Evolutionary conservation across 2,888 invertebrate species (phyloP).

Genomic region (Macropis europaea): DNA sequence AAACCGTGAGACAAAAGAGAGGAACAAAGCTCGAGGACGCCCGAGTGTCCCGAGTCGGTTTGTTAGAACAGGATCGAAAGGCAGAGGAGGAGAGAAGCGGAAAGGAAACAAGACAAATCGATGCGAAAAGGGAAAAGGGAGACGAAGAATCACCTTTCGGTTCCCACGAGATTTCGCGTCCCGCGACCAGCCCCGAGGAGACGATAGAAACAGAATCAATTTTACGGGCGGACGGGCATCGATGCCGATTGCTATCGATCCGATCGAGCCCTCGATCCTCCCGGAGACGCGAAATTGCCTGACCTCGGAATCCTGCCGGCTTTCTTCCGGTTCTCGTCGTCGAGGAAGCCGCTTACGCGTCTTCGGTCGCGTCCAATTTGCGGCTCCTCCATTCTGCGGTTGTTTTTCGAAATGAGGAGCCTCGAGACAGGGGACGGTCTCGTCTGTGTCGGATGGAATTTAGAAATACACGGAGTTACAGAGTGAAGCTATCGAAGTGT

Average conservation of each 20-base stretch:
- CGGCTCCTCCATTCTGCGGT: slow-evolving; percentile 20
- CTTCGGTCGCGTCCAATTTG: slow-evolving; percentile 56
- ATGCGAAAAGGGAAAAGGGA: neutral
- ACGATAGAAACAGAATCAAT: slow-evolving; percentile 69
- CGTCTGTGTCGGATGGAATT: too few species aligned
- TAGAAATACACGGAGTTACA: too few species aligned
- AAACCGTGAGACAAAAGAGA: slow-evolving; percentile 2
- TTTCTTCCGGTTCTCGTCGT: slow-evolving; percentile 36
- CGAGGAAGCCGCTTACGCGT: slow-evolving; percentile 54
- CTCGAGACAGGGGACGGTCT: neutral
- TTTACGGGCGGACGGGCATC: slow-evolving; percentile 71
- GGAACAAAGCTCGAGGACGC: slow-evolving; percentile 18
- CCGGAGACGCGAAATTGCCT: slow-evolving; percentile 46
- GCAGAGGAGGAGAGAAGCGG: neutral
- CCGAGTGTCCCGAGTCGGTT: slow-evolving; percentile 16
- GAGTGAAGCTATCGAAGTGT: too few species aligned
- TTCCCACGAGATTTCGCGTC: slow-evolving; percentile 73
- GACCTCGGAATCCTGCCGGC: slow-evolving; percentile 35
- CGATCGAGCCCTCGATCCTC: slow-evolving; percentile 36
- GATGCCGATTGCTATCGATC: slow-evolving; percentile 65
- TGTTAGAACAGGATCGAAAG: neutral
- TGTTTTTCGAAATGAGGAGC: slow-evolving; percentile 16
- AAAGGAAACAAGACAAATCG: slow-evolving; percentile 11
- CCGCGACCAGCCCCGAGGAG: slow-evolving; percentile 61
- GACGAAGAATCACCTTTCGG: slow-evolving; percentile 63